Percentiles rank a stretch among this genome's conserved stretches.
Evolutionary conservation across 2,113 vertebrate genomes (phyloP).

Genomic region (Lota lota): DNA sequence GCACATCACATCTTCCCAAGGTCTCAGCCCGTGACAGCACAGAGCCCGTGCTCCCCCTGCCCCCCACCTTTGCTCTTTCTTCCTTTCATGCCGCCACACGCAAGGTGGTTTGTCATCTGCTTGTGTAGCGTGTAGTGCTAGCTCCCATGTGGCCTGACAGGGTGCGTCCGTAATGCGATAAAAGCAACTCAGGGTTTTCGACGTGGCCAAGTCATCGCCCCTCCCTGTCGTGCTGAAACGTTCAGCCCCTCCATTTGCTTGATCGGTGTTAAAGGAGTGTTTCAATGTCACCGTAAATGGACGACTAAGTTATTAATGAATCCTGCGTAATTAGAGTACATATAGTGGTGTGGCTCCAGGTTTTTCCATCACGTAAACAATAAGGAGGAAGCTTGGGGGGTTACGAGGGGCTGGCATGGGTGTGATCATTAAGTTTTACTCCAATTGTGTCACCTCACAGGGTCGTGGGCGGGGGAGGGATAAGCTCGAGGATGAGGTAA

Average conservation of each 20-base stretch:
- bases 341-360: slow-evolving; percentile 24
- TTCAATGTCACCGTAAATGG: slow-evolving; percentile 2
- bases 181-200: neutral
- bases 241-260: too few species aligned
- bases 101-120: slow-evolving; percentile 15
- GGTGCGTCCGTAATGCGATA: slow-evolving; percentile 10
- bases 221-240: neutral
- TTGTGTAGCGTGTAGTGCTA: slow-evolving; percentile 1
- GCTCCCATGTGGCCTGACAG: slow-evolving; percentile 8
- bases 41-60: neutral
- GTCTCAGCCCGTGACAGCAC: slow-evolving; percentile 27
- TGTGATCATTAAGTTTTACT: slow-evolving; percentile 20
- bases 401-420: too few species aligned
- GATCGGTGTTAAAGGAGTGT: slow-evolving; percentile 11
- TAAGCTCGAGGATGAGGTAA: slow-evolving; percentile 2
- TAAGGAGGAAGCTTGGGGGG: neutral
- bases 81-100: neutral
- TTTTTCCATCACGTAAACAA: slow-evolving; percentile 14
- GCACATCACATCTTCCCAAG: slow-evolving; percentile 32
- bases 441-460: slow-evolving; percentile 19
- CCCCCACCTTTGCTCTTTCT: neutral
- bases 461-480: slow-evolving; percentile 4
- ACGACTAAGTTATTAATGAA: slow-evolving; percentile 36
- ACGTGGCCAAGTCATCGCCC: neutral
- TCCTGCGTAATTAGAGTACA: slow-evolving; percentile 29